These are phyloP conservation scores for Dione vanillae DNA, from an alignment of 2,888 invertebrate genomes.

Conservation along the genomic window DNA sequence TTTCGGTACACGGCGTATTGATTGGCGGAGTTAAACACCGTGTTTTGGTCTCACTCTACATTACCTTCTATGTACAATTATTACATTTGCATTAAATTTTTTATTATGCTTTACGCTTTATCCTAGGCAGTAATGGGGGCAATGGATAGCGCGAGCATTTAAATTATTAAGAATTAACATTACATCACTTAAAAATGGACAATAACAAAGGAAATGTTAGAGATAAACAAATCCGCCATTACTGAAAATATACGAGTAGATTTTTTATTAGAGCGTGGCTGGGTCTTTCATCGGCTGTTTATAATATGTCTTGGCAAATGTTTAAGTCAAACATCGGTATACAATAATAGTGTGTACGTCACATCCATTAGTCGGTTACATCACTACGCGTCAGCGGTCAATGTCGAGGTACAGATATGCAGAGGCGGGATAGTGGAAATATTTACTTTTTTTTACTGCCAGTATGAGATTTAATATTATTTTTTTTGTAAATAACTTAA, in stretches of 20 bases:
- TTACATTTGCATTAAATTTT: too few relatives aligned
- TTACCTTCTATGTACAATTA: too few relatives aligned
- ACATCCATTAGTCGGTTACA: conserved; percentile 34
- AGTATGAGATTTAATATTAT: not conserved
- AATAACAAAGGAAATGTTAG: not conserved
- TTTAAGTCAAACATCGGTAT: conserved; percentile 27
- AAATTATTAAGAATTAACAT: not conserved
- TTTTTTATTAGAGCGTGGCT: conserved; percentile 3
- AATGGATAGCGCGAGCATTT: not conserved
- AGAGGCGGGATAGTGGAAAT: not conserved
- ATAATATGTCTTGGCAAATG: conserved; percentile 31
- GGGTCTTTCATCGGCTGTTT: conserved; percentile 14
- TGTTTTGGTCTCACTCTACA: too few relatives aligned
- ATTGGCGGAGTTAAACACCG: too few relatives aligned
- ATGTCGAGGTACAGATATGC: conserved; percentile 26
- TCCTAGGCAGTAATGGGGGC: too few relatives aligned
- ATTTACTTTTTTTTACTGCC: not conserved
- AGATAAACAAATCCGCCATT: not conserved
- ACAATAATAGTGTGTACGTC: conserved; percentile 35
- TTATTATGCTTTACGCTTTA: too few relatives aligned
- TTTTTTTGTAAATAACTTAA: too few relatives aligned
- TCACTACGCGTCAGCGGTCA: conserved; percentile 33
- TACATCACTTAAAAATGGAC: not conserved
- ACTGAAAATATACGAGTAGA: conserved; percentile 16
- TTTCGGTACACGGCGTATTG: too few relatives aligned